Evolutionary conservation across 2,113 vertebrate genomes (phyloP), one percentile per base, ranked within the genome.

Genomic region (Prionailurus viverrinus): DNA sequence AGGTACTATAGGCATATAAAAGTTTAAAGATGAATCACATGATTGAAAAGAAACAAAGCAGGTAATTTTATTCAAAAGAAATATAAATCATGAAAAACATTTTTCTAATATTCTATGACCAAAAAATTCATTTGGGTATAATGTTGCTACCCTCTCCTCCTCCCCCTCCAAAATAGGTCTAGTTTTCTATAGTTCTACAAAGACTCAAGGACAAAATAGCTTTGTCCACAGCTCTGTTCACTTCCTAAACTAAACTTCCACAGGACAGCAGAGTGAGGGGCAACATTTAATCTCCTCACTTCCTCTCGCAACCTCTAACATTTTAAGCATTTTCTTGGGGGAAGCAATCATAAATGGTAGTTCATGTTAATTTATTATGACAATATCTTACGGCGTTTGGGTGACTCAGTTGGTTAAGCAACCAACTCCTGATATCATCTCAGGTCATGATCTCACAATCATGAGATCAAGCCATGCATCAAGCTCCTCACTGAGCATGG

Each of bases 321-420:
- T n/a, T 87, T 7, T 36, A 58, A 80, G 41, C 18, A 61, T 2
- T 66, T 51, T 76, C 65, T 31, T 85, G 19, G 27, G 83, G 83
- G 76, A 88, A 74, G 19, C 41, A 95, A 61, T 33, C 6, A 27
- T 36, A 29, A 93, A 21, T 1, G 15, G 53, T 0, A 69, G 33
- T 36, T 19, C 41, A 12, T 71, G 58, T 86, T n/a, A 85, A n/a
- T 53, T 82, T 58, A 80, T 65, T 36, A 25, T 55, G 27, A 69
- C 66, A 85, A 63, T 86, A 92, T 99, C 99, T 99, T 98, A 99
- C 99, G 66, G 21, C 8, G 8, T 21, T 23, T 61, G 21, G 21
- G 58, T 61, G 58, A 3, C 21, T 61, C 58, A 9, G 21, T 23
- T 0, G 21, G 58, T 61, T 61, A 61, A 23, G 8, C 58, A 61